Evolutionary conservation across 30 jellyfish, hydroid and myxozoan species (phyloP).

Genomic region (Rhopilema esculentum): DNA sequence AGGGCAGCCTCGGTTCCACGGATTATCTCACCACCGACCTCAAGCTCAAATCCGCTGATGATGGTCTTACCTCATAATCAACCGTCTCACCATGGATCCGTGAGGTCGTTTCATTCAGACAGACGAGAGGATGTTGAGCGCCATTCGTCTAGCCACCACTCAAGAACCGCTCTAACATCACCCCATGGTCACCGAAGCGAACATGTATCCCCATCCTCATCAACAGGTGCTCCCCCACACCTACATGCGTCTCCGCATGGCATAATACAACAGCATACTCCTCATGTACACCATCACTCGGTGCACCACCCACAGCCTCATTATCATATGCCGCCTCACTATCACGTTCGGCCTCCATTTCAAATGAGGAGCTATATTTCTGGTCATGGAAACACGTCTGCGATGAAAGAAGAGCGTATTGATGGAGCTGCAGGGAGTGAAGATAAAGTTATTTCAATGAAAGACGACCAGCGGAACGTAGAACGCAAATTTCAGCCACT

Average conservation of each 20-base stretch:
- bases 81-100: conserved; percentile 40
- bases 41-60: conserved; percentile 56
- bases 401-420: conserved; percentile 38
- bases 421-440: conserved; percentile 57
- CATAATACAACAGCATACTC: conserved; percentile 62
- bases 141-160: conserved; percentile 45
- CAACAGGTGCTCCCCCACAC: conserved; percentile 38
- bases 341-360: conserved; percentile 65
- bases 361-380: conserved; percentile 62
- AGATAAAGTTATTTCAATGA: conserved; percentile 5
- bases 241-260: conserved; percentile 51
- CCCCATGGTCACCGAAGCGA: conserved; percentile 67
- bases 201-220: conserved; percentile 54
- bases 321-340: conserved; percentile 68
- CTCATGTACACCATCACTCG: conserved; percentile 74
- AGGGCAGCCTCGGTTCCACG: conserved; percentile 57
- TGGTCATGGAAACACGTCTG: conserved; percentile 21
- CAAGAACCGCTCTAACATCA: conserved; percentile 60
- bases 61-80: conserved; percentile 55
- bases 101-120: conserved; percentile 42
- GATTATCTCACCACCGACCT: conserved; percentile 63
- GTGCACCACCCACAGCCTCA: conserved; percentile 87
- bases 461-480: conserved; percentile 34
- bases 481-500: conserved; percentile 61
- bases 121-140: conserved; percentile 61